Conservation (phyloP, 2,797 vertebrate genomes). For the Sebastolobus alascanus region DNA sequence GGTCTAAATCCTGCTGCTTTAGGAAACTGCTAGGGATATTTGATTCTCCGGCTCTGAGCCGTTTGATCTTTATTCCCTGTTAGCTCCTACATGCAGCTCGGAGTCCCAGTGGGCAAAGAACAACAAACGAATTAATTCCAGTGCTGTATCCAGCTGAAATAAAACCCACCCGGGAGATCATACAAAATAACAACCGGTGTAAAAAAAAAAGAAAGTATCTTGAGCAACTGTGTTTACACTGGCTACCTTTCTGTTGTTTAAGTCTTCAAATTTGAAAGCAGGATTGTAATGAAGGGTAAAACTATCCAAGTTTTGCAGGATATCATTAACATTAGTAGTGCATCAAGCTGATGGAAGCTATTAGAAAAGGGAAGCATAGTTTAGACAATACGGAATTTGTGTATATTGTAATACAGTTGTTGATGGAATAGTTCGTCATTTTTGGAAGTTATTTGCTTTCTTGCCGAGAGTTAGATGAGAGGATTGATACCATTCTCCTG, state of each 20-base stretch:
- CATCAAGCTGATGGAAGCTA: neutral
- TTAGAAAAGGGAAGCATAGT: neutral
- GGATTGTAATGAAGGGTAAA: neutral
- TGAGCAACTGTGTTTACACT: constrained; percentile 12
- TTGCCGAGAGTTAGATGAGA: neutral
- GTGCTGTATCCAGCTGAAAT: constrained; percentile 51
- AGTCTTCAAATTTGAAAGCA: constrained; percentile 7
- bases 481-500: neutral
- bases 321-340: neutral
- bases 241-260: constrained; percentile 3
- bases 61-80: constrained; percentile 62
- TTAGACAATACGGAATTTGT: neutral
- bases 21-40: constrained; percentile 54
- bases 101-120: constrained; percentile 44
- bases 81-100: constrained; percentile 34
- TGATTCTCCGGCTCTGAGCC: constrained; percentile 44
- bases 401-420: neutral
- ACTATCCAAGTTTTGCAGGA: neutral
- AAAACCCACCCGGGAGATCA: constrained; percentile 44
- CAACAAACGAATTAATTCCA: constrained; percentile 68
- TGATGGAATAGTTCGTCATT: too few species aligned
- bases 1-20: constrained; percentile 62
- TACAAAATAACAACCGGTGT: constrained; percentile 30
- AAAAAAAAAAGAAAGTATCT: neutral
- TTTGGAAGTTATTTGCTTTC: neutral